phyloP scores from a whole-genome alignment of 2,113 vertebrate species.

The Campylomormyrus numenius region DNA sequence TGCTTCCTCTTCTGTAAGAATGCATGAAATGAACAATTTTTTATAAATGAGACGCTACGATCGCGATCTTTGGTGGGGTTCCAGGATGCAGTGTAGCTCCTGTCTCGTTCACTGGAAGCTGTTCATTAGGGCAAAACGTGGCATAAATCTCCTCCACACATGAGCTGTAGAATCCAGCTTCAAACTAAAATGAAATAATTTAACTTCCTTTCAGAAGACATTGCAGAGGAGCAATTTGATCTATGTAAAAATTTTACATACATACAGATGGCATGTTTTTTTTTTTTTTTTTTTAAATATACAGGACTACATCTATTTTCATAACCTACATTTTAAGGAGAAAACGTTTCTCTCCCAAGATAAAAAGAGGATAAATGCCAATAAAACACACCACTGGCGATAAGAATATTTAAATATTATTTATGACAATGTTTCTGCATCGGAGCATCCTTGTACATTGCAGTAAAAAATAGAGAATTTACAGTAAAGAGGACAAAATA shows the following conservation, averaged over 20 bases:
- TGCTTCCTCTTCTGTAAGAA: neutral
- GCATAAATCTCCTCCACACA: neutral
- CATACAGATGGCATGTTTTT: neutral
- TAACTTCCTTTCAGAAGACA: neutral
- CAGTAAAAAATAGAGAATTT: neutral
- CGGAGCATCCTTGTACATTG: neutral
- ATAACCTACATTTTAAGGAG: neutral
- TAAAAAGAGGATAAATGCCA: neutral
- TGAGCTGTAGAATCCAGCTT: neutral
- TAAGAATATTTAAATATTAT: neutral
- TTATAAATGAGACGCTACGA: neutral
- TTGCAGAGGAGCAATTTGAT: neutral
- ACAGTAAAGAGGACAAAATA: conserved; percentile 11
- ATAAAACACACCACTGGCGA: neutral
- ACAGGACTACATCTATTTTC: neutral
- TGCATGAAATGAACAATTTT: neutral
- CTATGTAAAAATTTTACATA: neutral
- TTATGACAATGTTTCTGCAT: neutral
- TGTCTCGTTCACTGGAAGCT: neutral
- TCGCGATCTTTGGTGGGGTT: neutral
- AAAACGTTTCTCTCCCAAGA: neutral
- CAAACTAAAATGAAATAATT: neutral
- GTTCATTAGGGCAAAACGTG: neutral
- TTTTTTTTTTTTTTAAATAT: neutral
- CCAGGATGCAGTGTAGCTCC: neutral